Evolutionary conservation across 2,888 invertebrate genomes (phyloP).

Genomic region (Folsomia candida): DNA sequence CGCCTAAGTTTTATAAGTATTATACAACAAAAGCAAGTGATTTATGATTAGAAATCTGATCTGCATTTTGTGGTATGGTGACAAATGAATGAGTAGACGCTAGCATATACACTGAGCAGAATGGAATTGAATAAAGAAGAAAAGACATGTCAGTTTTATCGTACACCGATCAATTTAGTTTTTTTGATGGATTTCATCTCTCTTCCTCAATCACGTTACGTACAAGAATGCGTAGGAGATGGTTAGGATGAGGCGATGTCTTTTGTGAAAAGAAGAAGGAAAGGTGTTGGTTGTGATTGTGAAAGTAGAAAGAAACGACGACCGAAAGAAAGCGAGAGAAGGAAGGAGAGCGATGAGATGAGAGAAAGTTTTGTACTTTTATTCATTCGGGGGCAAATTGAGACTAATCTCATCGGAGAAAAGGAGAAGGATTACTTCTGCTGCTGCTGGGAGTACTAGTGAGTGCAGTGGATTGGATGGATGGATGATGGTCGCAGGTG

Average conservation of each 20-base stretch:
- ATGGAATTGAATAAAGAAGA: not conserved
- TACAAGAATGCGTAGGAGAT: no score
- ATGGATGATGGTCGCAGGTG: not conserved
- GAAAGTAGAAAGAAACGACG: not conserved
- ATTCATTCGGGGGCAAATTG: not conserved
- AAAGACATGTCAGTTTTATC: not conserved
- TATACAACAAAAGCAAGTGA: no score
- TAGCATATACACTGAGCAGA: not conserved
- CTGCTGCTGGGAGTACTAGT: not conserved
- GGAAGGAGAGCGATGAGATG: not conserved
- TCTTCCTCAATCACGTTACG: no score
- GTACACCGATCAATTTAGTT: not conserved
- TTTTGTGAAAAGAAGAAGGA: no score
- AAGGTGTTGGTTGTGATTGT: not conserved
- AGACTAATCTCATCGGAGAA: not conserved
- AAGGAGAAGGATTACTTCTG: not conserved
- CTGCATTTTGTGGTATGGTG: not conserved
- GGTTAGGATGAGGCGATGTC: no score
- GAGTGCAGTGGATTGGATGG: no score
- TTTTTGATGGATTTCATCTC: not conserved
- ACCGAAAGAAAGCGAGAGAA: not conserved
- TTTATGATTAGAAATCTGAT: no score
- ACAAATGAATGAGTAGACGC: no score
- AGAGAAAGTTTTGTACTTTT: not conserved
- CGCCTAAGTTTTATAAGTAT: no score